phyloP scores from a whole-genome alignment of 2,797 vertebrate species.

The Clarias laeviceps region DNA sequence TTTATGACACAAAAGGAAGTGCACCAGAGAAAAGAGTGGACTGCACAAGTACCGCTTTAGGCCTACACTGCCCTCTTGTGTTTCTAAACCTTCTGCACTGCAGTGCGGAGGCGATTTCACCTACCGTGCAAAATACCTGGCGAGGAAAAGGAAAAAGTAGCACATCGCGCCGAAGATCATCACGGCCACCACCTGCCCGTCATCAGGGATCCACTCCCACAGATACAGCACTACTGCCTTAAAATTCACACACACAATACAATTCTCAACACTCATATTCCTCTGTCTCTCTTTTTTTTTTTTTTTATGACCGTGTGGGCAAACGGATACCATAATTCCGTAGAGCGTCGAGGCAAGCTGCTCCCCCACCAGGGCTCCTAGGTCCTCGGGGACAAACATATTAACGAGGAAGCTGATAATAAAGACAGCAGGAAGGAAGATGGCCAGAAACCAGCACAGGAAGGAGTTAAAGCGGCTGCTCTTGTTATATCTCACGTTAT shows the following conservation, averaged over 20 bases:
- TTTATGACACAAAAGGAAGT: not conserved
- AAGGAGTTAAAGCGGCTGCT: slow-evolving; percentile 71
- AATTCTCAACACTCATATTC: not conserved
- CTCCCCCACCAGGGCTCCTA: slow-evolving; percentile 72
- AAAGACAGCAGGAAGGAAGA: slow-evolving; percentile 73
- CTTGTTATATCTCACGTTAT: slow-evolving; percentile 68
- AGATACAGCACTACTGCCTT: slow-evolving; percentile 72
- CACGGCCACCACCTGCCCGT: slow-evolving; percentile 74
- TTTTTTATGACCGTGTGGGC: not conserved
- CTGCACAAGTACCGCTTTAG: not conserved
- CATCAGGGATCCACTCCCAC: slow-evolving; percentile 81
- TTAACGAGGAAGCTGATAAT: slow-evolving; percentile 75
- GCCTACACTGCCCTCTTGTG: slow-evolving; percentile 44
- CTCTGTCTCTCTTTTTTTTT: not conserved
- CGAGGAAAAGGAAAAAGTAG: slow-evolving; percentile 74
- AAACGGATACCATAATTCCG: slow-evolving; percentile 59
- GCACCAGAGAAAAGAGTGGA: too few species aligned
- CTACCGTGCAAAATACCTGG: slow-evolving; percentile 77
- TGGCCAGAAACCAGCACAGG: slow-evolving; percentile 69
- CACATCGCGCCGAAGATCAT: slow-evolving; percentile 71
- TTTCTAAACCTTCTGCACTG: not conserved
- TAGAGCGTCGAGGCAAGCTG: slow-evolving; percentile 59
- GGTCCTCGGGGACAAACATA: slow-evolving; percentile 67
- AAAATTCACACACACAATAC: slow-evolving; percentile 41
- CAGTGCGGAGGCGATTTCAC: slow-evolving; percentile 19